Evolutionary conservation across 2,797 vertebrate species (phyloP).

Genomic region (Enteromius unitaeniatus): DNA sequence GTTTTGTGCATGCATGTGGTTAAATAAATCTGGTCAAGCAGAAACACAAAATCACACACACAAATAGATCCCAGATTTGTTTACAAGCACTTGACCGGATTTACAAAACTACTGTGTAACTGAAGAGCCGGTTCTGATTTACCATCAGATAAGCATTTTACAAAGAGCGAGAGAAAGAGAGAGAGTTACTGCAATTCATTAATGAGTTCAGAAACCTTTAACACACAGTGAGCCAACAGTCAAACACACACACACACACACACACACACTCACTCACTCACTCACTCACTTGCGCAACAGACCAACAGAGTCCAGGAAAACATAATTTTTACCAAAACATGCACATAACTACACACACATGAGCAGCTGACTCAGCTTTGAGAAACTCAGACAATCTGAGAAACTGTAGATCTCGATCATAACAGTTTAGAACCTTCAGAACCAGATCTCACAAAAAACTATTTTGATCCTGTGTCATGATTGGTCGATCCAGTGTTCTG

Average conservation of each 20-base stretch:
- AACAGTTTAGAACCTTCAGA: slow-evolving; percentile 5
- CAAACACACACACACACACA: slow-evolving; percentile 43
- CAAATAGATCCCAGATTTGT: slow-evolving; percentile 36
- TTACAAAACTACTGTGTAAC: slow-evolving; percentile 36
- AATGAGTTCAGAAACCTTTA: slow-evolving; percentile 47
- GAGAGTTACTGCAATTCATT: slow-evolving; percentile 28
- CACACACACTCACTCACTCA: too few species aligned
- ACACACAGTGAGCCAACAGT: slow-evolving; percentile 39
- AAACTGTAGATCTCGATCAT: slow-evolving; percentile 6
- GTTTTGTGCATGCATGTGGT: slow-evolving; percentile 2
- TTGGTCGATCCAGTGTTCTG: neutral
- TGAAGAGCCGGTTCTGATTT: slow-evolving; percentile 29
- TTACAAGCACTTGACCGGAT: slow-evolving; percentile 40
- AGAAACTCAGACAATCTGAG: slow-evolving; percentile 24
- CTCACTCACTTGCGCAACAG: slow-evolving; percentile 50
- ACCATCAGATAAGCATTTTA: slow-evolving; percentile 16
- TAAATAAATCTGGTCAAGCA: slow-evolving; percentile 17
- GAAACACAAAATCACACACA: slow-evolving; percentile 29
- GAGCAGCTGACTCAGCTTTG: slow-evolving; percentile 60
- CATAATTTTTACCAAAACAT: slow-evolving; percentile 30
- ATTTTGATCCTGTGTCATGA: neutral
- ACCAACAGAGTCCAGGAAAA: slow-evolving; percentile 49
- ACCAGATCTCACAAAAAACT: too few species aligned
- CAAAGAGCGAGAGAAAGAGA: neutral
- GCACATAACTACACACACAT: slow-evolving; percentile 42